Base-by-base conservation (phyloP, 2,888 invertebrate species). In the Pristionchus entomophagus region DNA sequence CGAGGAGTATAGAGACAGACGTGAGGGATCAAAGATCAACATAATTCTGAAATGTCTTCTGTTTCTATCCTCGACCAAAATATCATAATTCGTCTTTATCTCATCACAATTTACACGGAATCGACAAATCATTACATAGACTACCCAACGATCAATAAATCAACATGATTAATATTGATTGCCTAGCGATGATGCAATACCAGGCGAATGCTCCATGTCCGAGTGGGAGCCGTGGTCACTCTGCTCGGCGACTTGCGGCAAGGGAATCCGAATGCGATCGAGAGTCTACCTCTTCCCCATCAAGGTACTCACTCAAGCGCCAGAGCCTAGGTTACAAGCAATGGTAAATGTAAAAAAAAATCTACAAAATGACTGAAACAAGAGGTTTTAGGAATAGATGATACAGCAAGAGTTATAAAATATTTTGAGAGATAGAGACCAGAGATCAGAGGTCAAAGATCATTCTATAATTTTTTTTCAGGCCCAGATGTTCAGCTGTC, bases 171-270 rank as follows among this genome's bases (percentile, higher is more conserved):
- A n/a, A n/a, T n/a, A n/a, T n/a, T n/a, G n/a, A 45, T 45, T 41
- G 10, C 8, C 38, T 22, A 41, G 22, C 22, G 35, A 35, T 8
- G 38, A 17, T 38, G 0, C 2, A 29, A 49, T 51, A 90, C 65
- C 73, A 92, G 92, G 92, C 12, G 95, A 96, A 88, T 97, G 97
- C 92, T 95, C 95, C 10, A 95, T 96, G 86, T 95, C 96, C 0
- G 94, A 95, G 5, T 97, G 97, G 97, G 96, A 96, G 78, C 95
- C 95, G 17, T 97, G 97, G 96, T 96, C 96, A 2, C 96, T 96
- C 1, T 97, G 97, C 93, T 95, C 96, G 22, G 95, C 96, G 41
- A 95, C 95, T 0, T 97, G 97, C 93, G 97, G 96, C 0, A 96
- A 96, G 89, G 97, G 97, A 0, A 93, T 93, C 86, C 87, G 92